A percentile compares a stretch with the other conserved stretches of the same genome.
Evolutionary conservation across 2,797 vertebrate species (phyloP).

Genomic region (Darevskia nairensis): DNA sequence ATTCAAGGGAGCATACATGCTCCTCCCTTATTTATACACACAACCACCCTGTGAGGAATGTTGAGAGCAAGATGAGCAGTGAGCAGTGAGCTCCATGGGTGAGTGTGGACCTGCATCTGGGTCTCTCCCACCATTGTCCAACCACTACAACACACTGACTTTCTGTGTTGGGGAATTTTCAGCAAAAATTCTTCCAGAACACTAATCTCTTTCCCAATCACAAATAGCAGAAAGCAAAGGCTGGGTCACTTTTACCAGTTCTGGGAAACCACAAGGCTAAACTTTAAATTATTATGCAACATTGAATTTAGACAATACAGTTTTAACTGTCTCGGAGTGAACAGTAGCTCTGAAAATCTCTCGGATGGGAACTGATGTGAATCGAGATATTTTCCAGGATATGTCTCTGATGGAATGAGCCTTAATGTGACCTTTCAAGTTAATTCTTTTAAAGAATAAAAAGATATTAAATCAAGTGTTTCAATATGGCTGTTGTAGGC

Average conservation of each 20-base stretch:
- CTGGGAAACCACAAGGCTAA: slow-evolving; percentile 35
- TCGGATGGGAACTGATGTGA: slow-evolving; percentile 57
- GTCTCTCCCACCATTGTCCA: neutral
- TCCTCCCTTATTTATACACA: neutral
- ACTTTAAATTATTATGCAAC: slow-evolving; percentile 49
- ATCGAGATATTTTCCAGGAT: slow-evolving; percentile 59
- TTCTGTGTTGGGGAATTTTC: neutral
- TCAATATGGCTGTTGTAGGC: slow-evolving; percentile 50
- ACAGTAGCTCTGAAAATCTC: slow-evolving; percentile 49
- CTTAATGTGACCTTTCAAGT: slow-evolving; percentile 55
- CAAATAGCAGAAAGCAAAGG: slow-evolving; percentile 13
- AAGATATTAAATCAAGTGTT: slow-evolving; percentile 66
- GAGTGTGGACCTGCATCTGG: neutral
- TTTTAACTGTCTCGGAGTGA: slow-evolving; percentile 59
- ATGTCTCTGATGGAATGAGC: slow-evolving; percentile 55
- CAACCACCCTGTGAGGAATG: neutral
- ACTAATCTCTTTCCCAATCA: neutral
- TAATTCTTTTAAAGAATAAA: slow-evolving; percentile 69
- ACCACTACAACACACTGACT: neutral
- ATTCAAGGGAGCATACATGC: neutral
- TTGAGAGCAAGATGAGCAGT: neutral
- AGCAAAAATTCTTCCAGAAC: neutral
- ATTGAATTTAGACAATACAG: slow-evolving; percentile 20
- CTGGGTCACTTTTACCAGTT: slow-evolving; percentile 26
- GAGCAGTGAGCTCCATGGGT: neutral